Base-by-base conservation (phyloP, 2,888 invertebrate genomes). In the Kryphioiulus occultus region DNA sequence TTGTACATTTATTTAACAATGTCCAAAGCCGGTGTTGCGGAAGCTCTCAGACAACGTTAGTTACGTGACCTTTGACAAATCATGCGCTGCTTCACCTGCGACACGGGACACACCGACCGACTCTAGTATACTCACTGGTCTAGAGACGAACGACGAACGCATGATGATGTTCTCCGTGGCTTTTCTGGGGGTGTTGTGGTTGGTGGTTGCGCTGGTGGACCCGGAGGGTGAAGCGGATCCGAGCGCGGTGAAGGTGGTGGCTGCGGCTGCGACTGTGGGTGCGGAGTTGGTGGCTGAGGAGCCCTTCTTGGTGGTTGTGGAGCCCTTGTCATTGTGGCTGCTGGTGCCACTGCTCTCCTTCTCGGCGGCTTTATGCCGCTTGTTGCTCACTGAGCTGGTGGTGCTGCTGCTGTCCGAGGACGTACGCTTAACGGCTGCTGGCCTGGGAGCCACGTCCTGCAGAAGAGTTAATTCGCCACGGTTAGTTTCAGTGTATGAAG, bases 141-240 rank as follows among this genome's bases (percentile, higher is more conserved):
- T 93, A 90, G 94, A 92, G 88, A 95, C 94, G 90, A 94, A 94
- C 15, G 95, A 93, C 0, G 95, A 95, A 89, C 95, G 93, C 90
- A 95, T 94, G 90, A 95, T 92, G 90, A 96, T 90, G 88, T 93
- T 93, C 88, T 89, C 89, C 59, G 92, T 91, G 90, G 91, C 94
- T 93, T 91, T 94, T 92, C 91, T 94, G 93, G 91, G 91, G 84
- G 90, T 90, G 42, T 85, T 88, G 88, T 90, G 90, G 89, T 90
- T 91, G 35, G 89, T 88, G 10, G 89, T 83, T 5, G 88, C 85
- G 15, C 85, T 32, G 35, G 88, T 85, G 9, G 88, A 88, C 7
- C 88, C 42, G 15, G 88, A 82, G 44, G 87, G 85, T 35, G 88
- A 86, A 5, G 87, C 83, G 44, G 87, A 53, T 22, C 83, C 78